Base-by-base conservation (phyloP, 1,140 invertebrate species). In the Camponotus vicinus region DNA sequence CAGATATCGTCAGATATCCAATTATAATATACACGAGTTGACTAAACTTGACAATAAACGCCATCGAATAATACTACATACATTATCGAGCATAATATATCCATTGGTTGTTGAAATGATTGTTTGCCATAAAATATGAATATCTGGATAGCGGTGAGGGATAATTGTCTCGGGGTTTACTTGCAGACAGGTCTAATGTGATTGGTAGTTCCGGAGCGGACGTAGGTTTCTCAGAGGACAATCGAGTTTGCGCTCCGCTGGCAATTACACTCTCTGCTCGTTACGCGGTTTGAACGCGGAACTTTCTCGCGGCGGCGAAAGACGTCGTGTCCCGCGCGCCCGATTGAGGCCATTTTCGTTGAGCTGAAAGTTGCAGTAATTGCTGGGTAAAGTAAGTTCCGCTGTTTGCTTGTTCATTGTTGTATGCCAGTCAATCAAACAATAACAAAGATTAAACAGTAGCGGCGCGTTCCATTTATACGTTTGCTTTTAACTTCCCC, bases 121-220 rank as follows among this genome's bases (percentile, higher is more conserved):
- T 69, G 55, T 63, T 70, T 59, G 69, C 11, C 55, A 42, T 45
- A 59, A 52, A 55, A 57, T 86, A 89, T 86, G 73, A 70, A 78
- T 73, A 89, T 69, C 49, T 45, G 11, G 63, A 18, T 63, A 34
- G 27, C 18, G 55, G 57, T 9, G 55, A 45, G 64, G 86, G 64
- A 63, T 90, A 90, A 90, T 90, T 85, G 79, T 85, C 80, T 88
- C 73, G 77, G n/a, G 79, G 82, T 90, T 88, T 88, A 88, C 80
- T 88, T 64, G 86, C 34, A 88, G 86, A 86, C 76, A 85, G 66
- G 70, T 88, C 84, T 88, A 90, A 85, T 86, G 76, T 87, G 82
- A 88, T 90, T 88, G 87, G 69, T 32, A 80, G 86, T 88, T 90
- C 70, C 45, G 52, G 76, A 76, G 77, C 52, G 79, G 70, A 90